Percentiles rank a stretch among this genome's conserved stretches.
Evolutionary conservation across 2,888 invertebrate species (phyloP).

Genomic region (Yponomeuta cagnagella): DNA sequence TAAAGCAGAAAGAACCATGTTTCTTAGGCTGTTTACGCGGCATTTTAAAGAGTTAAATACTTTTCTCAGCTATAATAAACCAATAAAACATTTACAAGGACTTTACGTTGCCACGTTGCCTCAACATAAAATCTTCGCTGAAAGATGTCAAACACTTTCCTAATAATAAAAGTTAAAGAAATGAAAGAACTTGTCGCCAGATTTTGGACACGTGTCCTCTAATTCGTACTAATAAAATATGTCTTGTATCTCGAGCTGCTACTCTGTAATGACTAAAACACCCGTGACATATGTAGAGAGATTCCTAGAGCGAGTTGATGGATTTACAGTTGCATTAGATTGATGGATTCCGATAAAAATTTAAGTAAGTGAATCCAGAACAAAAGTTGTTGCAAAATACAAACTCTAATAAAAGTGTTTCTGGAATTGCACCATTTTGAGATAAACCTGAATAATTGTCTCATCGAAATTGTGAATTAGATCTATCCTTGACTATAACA

Average conservation of each 20-base stretch:
- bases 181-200: conserved; percentile 5
- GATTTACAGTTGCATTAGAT: too few species aligned
- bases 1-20: neutral
- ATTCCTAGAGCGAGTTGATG: too few species aligned
- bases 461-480: too few species aligned
- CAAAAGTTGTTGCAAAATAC: too few species aligned
- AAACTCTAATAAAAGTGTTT: too few species aligned
- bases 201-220: conserved; percentile 20
- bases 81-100: neutral
- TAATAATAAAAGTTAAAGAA: neutral
- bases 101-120: neutral
- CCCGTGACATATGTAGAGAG: too few species aligned
- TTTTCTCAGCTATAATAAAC: neutral
- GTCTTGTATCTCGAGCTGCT: conserved; percentile 23
- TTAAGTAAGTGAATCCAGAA: too few species aligned
- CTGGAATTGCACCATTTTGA: too few species aligned
- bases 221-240: conserved; percentile 31
- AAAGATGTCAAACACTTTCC: neutral
- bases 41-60: neutral
- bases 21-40: neutral
- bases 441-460: too few species aligned
- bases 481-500: too few species aligned
- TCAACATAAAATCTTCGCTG: neutral
- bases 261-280: neutral
- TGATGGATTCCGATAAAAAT: too few species aligned